Base-by-base conservation (phyloP, 2,113 vertebrate genomes). In the Sylvilagus bachmani region DNA sequence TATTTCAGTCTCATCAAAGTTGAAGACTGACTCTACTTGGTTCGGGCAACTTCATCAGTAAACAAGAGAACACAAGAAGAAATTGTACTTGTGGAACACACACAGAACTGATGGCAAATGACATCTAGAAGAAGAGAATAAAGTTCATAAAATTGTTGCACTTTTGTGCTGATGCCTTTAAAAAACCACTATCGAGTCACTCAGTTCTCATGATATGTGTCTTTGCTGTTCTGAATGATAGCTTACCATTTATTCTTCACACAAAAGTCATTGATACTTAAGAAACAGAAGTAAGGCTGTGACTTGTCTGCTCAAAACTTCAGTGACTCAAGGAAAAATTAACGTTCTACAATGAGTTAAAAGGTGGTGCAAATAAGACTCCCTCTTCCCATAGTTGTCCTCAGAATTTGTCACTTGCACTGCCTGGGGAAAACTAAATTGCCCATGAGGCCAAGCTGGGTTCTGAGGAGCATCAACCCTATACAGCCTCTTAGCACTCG, bases 401-500 rank as follows among this genome's bases (percentile, higher is more conserved):
- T 70, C 29, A 36, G 5, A 44, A 58, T 29, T 74, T 29, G 9
- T 19, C 2, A 25, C 22, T 58, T 7, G 33, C 0, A 0, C 7
- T 24, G 16, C 67, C 62, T 21, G 2, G 7, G 36, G 29, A 0
- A 0, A 13, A 25, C 33, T 27, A 9, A 51, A 14, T 33, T 33
- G 38, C 38, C 36, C 27, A 19, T 6, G 22, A 27, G 27, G 83
- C 0, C 3, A 69, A 0, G 2, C 12, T 2, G 0, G 1, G 3
- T 64, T 10, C 38, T 2, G 1, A 80, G 67, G 10, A 53, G 10
- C 61, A 2, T 4, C 2, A 14, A 44, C 4, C 7, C 6, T 19
- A 3, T 0, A 0, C 53, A 36, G 21, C 16, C 2, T 27, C 27
- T 51, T 27, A 79, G 5, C 1, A 62, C 33, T n/a, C 13, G 62